A percentile compares a stretch with the other conserved stretches of the same genome.
Conservation (phyloP, 2,113 vertebrate genomes). For the Nannospalax galili region DNA sequence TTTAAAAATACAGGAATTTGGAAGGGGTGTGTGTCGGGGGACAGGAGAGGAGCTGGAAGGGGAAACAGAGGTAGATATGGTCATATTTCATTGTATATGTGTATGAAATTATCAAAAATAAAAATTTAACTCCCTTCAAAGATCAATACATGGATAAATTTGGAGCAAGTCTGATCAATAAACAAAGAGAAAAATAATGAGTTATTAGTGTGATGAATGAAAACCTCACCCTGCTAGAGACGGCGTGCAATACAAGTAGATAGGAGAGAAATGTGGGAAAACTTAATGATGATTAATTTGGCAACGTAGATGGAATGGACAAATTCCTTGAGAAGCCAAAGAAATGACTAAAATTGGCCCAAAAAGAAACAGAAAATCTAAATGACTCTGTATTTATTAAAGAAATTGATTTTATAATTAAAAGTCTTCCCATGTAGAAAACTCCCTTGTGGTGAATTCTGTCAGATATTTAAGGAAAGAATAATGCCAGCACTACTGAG, state of each 20-base stretch:
- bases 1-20: not conserved
- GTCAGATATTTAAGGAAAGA: not conserved
- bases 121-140: not conserved
- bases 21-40: not conserved
- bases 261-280: not conserved
- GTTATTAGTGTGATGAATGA: not conserved
- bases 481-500: not conserved
- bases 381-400: slow-evolving; percentile 28
- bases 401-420: slow-evolving; percentile 27
- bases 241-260: not conserved
- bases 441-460: not conserved
- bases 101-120: not conserved
- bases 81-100: too few relatives aligned
- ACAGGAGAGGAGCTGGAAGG: too few relatives aligned
- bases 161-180: not conserved
- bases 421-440: not conserved
- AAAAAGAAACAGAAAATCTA: slow-evolving; percentile 24
- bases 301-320: not conserved
- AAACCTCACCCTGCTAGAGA: not conserved
- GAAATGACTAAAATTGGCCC: slow-evolving; percentile 10
- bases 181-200: slow-evolving; percentile 7
- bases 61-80: not conserved
- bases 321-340: slow-evolving; percentile 24
- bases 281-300: not conserved
- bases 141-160: not conserved